phyloP scores from a whole-genome alignment of 2,797 vertebrate species.

The Anisognathus igniventris region DNA sequence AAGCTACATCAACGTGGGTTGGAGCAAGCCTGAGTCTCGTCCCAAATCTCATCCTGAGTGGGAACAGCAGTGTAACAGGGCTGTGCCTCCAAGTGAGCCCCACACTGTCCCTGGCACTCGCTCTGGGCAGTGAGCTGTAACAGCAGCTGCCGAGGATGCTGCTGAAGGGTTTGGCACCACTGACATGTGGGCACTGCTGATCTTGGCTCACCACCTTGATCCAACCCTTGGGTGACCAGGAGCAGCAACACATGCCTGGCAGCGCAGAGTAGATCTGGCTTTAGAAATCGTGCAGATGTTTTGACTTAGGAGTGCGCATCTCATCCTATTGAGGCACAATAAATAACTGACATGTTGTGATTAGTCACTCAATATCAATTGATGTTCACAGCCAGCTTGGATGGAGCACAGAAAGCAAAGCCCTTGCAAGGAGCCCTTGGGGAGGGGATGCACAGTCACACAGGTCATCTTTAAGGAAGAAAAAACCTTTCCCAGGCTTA shows the following conservation, averaged over 20 bases:
- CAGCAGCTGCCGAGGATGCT: background rate
- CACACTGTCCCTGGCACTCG: accelerated
- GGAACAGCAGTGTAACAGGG: background rate
- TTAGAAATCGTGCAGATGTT: background rate
- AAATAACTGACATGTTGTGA: background rate
- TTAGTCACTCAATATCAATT: background rate
- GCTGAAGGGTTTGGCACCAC: background rate
- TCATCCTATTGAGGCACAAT: background rate
- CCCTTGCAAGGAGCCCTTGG: background rate
- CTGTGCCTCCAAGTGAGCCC: background rate
- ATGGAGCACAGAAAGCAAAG: background rate
- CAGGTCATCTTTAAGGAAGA: background rate
- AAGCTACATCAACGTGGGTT: accelerated
- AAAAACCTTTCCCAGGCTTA: background rate
- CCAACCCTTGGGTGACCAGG: accelerated
- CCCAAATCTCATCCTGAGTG: accelerated
- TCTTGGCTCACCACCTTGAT: background rate
- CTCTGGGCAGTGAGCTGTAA: background rate
- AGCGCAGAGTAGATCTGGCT: accelerated
- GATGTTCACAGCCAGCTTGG: background rate
- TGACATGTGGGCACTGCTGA: background rate
- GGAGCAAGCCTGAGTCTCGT: background rate
- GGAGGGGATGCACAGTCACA: background rate
- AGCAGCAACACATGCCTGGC: background rate
- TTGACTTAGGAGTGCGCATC: background rate